phyloP scores from a whole-genome alignment of 2,113 vertebrate genomes.

The Periophthalmodon schlosseri region DNA sequence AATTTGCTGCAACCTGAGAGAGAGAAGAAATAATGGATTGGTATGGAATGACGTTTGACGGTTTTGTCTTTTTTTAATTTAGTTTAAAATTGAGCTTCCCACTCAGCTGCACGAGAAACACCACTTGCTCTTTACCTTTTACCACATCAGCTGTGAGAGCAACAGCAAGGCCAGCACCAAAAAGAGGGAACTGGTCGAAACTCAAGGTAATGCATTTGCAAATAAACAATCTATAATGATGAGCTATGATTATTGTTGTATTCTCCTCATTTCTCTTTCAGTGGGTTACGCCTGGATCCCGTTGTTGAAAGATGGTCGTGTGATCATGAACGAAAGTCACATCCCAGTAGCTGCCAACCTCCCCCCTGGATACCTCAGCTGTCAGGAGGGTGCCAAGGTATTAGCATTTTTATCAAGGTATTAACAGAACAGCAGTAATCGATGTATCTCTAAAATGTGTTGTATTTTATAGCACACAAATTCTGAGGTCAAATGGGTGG shows the following conservation, averaged over 20 bases:
- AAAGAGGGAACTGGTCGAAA: constrained; percentile 91
- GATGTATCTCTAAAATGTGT: neutral
- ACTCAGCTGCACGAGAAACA: constrained; percentile 95
- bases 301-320: constrained; percentile 91
- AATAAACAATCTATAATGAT: neutral
- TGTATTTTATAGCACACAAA: constrained; percentile 81
- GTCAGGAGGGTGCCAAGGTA: constrained; percentile 90
- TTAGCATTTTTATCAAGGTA: neutral
- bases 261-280: constrained; percentile 56
- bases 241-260: neutral
- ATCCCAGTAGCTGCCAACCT: constrained; percentile 88
- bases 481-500: constrained; percentile 97
- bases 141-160: constrained; percentile 95
- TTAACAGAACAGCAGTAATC: neutral
- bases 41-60: neutral
- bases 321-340: constrained; percentile 89
- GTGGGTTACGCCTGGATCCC: constrained; percentile 98
- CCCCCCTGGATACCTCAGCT: constrained; percentile 89
- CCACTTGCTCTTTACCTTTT: constrained; percentile 95
- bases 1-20: neutral
- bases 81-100: constrained; percentile 97
- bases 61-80: constrained; percentile 29
- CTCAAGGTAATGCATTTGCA: constrained; percentile 80
- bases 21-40: neutral
- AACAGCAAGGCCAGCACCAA: constrained; percentile 97